Evolutionary conservation across 2,888 invertebrate species (phyloP).

Genomic region (Drosophila aldrichi): DNA sequence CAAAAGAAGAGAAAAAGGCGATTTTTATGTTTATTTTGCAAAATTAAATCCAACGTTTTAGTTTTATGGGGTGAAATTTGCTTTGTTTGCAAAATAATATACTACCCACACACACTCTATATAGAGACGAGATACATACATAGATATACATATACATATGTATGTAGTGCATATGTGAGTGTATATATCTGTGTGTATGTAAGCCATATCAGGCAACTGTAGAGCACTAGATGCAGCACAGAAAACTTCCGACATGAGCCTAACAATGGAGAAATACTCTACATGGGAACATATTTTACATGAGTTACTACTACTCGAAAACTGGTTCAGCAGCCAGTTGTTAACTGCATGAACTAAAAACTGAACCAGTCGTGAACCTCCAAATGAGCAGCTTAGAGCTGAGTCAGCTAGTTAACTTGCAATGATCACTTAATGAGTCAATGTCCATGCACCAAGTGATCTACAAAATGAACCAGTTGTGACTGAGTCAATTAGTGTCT

Average conservation of each 20-base stretch:
- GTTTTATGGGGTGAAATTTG: slow-evolving; percentile 77
- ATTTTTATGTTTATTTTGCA: slow-evolving; percentile 79
- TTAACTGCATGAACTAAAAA: too few species aligned
- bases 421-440: background rate
- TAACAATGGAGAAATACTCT: slow-evolving; percentile 22
- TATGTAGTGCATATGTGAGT: background rate
- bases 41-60: slow-evolving; percentile 80
- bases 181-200: background rate
- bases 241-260: background rate
- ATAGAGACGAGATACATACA: slow-evolving; percentile 3
- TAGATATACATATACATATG: slow-evolving; percentile 2
- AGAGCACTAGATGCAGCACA: background rate
- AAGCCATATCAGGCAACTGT: slow-evolving; percentile 18
- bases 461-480: background rate
- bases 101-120: slow-evolving; percentile 15
- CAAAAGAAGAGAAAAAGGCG: slow-evolving; percentile 29
- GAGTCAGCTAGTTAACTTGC: background rate
- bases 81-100: slow-evolving; percentile 73
- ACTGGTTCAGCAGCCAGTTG: background rate
- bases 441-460: background rate
- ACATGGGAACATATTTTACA: background rate
- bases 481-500: too few species aligned
- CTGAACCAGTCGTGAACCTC: background rate
- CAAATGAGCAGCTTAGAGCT: background rate
- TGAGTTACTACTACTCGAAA: background rate